phyloP scores from a whole-genome alignment of 2,797 vertebrate species.

The Siniperca obscura region DNA sequence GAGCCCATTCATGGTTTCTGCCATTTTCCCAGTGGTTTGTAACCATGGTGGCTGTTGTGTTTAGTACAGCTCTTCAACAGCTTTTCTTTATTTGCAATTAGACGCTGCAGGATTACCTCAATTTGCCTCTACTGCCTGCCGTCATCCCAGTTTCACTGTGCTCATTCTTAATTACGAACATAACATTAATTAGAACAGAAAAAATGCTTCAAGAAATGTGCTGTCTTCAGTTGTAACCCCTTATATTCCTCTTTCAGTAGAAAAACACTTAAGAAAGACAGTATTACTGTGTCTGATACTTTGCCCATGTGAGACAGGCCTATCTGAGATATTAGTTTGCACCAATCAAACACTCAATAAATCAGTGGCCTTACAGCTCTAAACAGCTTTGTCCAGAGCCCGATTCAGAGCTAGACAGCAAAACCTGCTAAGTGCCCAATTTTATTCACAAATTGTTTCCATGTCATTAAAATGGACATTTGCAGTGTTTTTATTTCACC shows the following conservation, averaged over 20 bases:
- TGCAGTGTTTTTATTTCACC: constrained; percentile 6
- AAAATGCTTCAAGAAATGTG: constrained; percentile 28
- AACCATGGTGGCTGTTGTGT: constrained; percentile 69
- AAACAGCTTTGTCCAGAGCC: not conserved
- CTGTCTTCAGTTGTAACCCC: constrained; percentile 1
- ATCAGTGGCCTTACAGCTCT: not conserved
- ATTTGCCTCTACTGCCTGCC: constrained; percentile 47
- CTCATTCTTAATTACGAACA: constrained; percentile 59
- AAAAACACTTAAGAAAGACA: not conserved
- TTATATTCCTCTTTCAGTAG: not conserved
- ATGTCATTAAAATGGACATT: constrained; percentile 21
- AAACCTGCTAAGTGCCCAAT: not conserved
- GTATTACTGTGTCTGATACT: not conserved
- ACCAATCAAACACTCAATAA: constrained; percentile 18
- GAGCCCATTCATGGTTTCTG: constrained; percentile 47
- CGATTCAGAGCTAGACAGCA: not conserved
- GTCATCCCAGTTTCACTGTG: constrained; percentile 38
- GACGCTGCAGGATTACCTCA: constrained; percentile 58
- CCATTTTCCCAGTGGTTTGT: constrained; percentile 65
- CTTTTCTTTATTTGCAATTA: constrained; percentile 68
- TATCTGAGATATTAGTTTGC: constrained; percentile 20
- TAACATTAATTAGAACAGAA: constrained; percentile 19
- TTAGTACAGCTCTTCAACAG: constrained; percentile 53
- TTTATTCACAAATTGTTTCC: not conserved
- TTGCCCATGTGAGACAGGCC: not conserved